Conservation (phyloP, 2,888 invertebrate species). For the Pocota personata region DNA sequence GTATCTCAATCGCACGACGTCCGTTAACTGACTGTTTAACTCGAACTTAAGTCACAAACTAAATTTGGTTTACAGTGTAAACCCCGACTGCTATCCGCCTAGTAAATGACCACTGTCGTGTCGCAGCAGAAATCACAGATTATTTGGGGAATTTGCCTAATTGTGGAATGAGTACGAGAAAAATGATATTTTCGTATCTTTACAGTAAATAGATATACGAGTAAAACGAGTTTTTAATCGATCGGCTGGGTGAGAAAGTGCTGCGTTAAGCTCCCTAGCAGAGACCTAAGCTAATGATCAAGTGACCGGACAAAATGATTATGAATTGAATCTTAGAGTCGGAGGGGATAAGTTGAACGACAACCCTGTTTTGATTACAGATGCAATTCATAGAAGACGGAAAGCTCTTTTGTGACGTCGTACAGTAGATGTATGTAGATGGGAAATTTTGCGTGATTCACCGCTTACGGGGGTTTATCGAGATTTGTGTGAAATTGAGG, state of each 20-base stretch:
- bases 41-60: constrained; percentile 53
- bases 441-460: constrained; percentile 43
- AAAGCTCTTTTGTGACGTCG: constrained; percentile 6
- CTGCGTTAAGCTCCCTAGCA: not conserved
- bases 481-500: not conserved
- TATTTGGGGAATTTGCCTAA: constrained; percentile 50
- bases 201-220: constrained; percentile 23
- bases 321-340: not conserved
- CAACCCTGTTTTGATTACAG: not conserved
- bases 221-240: constrained; percentile 53
- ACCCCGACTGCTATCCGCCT: constrained; percentile 1
- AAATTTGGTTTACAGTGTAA: constrained; percentile 32
- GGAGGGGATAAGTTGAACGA: not conserved
- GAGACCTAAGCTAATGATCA: not conserved
- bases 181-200: constrained; percentile 12
- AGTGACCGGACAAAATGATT: constrained; percentile 15
- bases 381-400: constrained; percentile 7
- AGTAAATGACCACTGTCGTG: constrained; percentile 27
- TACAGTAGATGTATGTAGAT: not conserved
- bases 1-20: constrained; percentile 55
- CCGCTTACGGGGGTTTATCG: constrained; percentile 21
- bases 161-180: constrained; percentile 50
- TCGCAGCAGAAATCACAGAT: constrained; percentile 32
- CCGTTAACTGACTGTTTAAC: constrained; percentile 51
- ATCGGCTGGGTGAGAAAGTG: not conserved